Evolutionary conservation across 2,113 vertebrate species (phyloP).

Genomic region (Pagrus major): DNA sequence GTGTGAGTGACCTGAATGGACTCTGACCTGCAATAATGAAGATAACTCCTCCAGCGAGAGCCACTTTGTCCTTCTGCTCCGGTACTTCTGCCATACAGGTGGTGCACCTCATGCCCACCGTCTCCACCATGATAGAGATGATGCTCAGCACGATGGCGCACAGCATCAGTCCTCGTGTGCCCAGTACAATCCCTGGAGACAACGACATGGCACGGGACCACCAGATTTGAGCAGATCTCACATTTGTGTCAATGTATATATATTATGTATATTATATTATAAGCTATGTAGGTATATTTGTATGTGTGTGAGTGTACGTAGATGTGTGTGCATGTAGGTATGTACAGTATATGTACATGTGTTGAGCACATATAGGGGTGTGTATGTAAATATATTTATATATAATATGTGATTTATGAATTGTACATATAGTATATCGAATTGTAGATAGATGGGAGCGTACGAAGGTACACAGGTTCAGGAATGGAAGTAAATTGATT

Average conservation of each 20-base stretch:
- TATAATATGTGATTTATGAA: too few relatives aligned
- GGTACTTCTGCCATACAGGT: constrained; percentile 88
- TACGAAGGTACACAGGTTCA: too few relatives aligned
- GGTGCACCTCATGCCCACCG: constrained; percentile 93
- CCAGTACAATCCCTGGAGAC: constrained; percentile 87
- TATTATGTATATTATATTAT: too few relatives aligned
- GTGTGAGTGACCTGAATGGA: not conserved
- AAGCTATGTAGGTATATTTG: too few relatives aligned
- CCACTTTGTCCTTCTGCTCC: constrained; percentile 90
- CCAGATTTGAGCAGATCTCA: not conserved
- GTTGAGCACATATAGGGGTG: too few relatives aligned
- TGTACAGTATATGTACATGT: too few relatives aligned
- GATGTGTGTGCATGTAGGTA: too few relatives aligned
- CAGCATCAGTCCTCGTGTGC: constrained; percentile 93
- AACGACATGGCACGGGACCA: not conserved
- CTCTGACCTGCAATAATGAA: constrained; percentile 90
- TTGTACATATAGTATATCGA: too few relatives aligned
- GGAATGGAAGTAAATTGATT: too few relatives aligned
- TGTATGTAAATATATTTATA: too few relatives aligned
- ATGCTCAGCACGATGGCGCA: constrained; percentile 85
- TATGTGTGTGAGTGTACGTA: too few relatives aligned
- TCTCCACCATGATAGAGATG: constrained; percentile 83
- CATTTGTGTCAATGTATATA: not conserved
- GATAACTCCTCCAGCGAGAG: constrained; percentile 87
- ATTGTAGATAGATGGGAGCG: too few relatives aligned